A percentile compares a stretch with the other conserved stretches of the same genome.
Evolutionary conservation across 2,888 invertebrate genomes (phyloP).

Genomic region (Masnerella sp.): DNA sequence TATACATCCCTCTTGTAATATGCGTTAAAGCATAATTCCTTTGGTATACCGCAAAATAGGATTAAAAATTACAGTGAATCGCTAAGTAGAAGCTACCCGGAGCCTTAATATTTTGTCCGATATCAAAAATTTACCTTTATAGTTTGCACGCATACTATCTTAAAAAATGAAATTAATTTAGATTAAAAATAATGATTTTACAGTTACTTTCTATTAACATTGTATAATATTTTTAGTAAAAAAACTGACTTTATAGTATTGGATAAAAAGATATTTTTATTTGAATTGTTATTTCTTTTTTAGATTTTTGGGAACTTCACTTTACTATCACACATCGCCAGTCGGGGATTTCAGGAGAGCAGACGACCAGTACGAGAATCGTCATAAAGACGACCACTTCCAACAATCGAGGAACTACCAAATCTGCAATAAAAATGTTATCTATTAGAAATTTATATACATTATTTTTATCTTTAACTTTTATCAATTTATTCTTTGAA

Average conservation of each 20-base stretch:
- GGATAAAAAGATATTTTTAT: not conserved
- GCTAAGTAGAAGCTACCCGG: slow-evolving; percentile 20
- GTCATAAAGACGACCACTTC: slow-evolving; percentile 65
- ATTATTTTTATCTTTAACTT: too few species aligned
- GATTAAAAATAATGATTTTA: too few species aligned
- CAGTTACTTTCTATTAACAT: too few species aligned
- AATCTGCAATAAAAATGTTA: slow-evolving; percentile 66
- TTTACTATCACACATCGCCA: slow-evolving; percentile 61
- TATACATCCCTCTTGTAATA: slow-evolving; percentile 50
- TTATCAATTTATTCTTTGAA: too few species aligned
- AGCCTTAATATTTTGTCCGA: slow-evolving; percentile 18
- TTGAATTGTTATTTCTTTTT: not conserved
- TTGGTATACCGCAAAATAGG: slow-evolving; percentile 40
- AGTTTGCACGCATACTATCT: not conserved
- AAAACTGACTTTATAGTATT: too few species aligned
- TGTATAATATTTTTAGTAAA: too few species aligned
- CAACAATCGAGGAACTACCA: slow-evolving; percentile 63
- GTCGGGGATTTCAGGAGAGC: slow-evolving; percentile 56
- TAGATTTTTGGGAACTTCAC: slow-evolving; percentile 69
- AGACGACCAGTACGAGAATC: slow-evolving; percentile 38
- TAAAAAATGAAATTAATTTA: too few species aligned
- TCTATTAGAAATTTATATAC: too few species aligned
- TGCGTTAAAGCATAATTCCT: slow-evolving; percentile 55
- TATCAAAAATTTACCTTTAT: slow-evolving; percentile 7
- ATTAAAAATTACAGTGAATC: slow-evolving; percentile 46